phyloP scores from a whole-genome alignment of 2,113 vertebrate species.

The Collichthys lucidus region DNA sequence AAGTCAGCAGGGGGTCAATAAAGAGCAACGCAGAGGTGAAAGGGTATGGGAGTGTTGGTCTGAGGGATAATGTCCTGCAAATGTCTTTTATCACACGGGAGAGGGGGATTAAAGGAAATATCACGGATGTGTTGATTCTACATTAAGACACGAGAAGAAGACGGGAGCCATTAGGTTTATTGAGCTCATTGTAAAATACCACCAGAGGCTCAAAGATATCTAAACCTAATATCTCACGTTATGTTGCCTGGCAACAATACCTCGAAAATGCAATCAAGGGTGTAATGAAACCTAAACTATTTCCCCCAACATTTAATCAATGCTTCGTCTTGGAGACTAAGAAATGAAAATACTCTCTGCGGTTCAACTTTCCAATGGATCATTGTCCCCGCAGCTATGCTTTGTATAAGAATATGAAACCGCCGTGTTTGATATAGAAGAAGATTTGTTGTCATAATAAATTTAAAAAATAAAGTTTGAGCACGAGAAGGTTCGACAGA shows the following conservation, averaged over 20 bases:
- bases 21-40: conserved; percentile 45
- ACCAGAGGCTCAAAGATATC: conserved; percentile 62
- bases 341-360: conserved; percentile 20
- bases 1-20: conserved; percentile 58
- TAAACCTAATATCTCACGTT: conserved; percentile 60
- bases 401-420: conserved; percentile 1
- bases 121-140: neutral
- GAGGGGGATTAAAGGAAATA: neutral
- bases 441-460: neutral
- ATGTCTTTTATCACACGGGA: neutral
- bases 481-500: neutral
- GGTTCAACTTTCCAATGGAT: conserved; percentile 1
- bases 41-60: conserved; percentile 19
- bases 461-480: neutral
- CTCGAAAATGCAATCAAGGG: conserved; percentile 67
- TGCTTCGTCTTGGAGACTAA: conserved; percentile 8
- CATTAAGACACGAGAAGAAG: conserved; percentile 1
- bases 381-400: neutral
- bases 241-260: conserved; percentile 74
- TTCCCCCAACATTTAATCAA: conserved; percentile 63
- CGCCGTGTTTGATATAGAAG: neutral
- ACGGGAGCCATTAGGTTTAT: conserved; percentile 55
- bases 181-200: conserved; percentile 54
- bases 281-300: conserved; percentile 66
- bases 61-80: conserved; percentile 29